Evolutionary conservation across 2,888 invertebrate species (phyloP), one percentile per base, ranked within the genome.

Genomic region (Callimorpha dominula): DNA sequence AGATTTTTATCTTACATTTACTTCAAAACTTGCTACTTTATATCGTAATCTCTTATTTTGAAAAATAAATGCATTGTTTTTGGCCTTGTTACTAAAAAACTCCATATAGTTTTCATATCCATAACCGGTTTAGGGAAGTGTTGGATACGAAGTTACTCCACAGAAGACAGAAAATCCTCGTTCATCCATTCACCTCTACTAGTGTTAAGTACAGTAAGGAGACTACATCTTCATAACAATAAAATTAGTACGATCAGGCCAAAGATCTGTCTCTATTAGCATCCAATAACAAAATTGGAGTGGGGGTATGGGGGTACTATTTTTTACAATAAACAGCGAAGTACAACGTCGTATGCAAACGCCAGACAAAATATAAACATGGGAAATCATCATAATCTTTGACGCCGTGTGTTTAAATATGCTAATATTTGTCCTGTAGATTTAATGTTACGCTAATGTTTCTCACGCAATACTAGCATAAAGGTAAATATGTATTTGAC

Each of bases 401-500:
- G 57, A 57, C 46, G 20, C 50, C 40, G n/a, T 57, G 46, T 54
- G 52, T 63, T 57, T 65, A 49, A 65, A 52, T 52, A 64, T 52
- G 20, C 12, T n/a, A 46, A 68, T 46, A 65, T 57, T 57, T 64
- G 46, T 40, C 12, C 49, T 31, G 42, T 31, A 67, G 14, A 73
- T 66, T 63, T 57, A 14, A 46, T 70, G 46, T 70, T 78, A 72
- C n/a, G 67, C 66, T 72, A 73, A 74, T 72, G 73, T 62, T 52
- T 67, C 74, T 75, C 71, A 68, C 60, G 72, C 75, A 75, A 68
- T 68, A 68, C 63, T 71, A 42, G 50, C 60, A 71, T 60, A 66
- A 65, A 78, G 46, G 68, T 46, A 68, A 68, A 68, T 60, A 60
- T 54, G 50, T 67, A 66, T 65, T 73, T 63, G 72, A 57, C 72